A percentile compares a stretch with the other conserved stretches of the same genome.
Evolutionary conservation across 2,113 vertebrate species (phyloP).

Genomic region (Pogona vitticeps): DNA sequence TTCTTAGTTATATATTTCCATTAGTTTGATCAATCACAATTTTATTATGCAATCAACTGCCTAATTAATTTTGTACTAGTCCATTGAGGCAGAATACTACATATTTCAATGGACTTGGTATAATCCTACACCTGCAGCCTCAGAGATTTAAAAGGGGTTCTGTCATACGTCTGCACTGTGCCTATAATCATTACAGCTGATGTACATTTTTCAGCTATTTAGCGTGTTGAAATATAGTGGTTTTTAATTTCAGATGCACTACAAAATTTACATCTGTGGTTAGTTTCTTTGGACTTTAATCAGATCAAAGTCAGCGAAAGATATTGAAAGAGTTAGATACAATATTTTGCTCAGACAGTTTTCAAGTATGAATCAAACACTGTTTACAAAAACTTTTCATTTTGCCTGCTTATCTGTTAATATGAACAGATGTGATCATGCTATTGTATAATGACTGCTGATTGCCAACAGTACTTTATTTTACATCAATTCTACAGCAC

Average conservation of each 20-base stretch:
- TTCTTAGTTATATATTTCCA: slow-evolving; percentile 74
- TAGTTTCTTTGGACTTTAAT: slow-evolving; percentile 81
- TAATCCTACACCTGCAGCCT: slow-evolving; percentile 83
- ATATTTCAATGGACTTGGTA: slow-evolving; percentile 76
- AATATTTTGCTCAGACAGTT: slow-evolving; percentile 82
- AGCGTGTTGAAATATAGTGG: slow-evolving; percentile 71
- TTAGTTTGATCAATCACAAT: slow-evolving; percentile 77
- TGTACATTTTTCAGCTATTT: slow-evolving; percentile 68
- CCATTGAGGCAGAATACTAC: slow-evolving; percentile 77
- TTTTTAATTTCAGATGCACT: slow-evolving; percentile 76
- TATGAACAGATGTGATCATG: slow-evolving; percentile 82
- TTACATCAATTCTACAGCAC: slow-evolving; percentile 74
- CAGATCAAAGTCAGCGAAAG: slow-evolving; percentile 78
- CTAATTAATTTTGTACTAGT: slow-evolving; percentile 82
- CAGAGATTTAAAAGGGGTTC: slow-evolving; percentile 75
- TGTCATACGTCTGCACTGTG: slow-evolving; percentile 71
- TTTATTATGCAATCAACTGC: slow-evolving; percentile 83
- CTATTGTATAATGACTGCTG: slow-evolving; percentile 82
- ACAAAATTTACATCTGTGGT: slow-evolving; percentile 79
- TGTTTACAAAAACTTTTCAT: slow-evolving; percentile 69
- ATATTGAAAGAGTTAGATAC: slow-evolving; percentile 79
- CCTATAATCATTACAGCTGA: slow-evolving; percentile 77
- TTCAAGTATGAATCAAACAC: slow-evolving; percentile 76
- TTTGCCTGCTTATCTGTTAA: slow-evolving; percentile 80
- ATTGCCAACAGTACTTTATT: slow-evolving; percentile 82